These are phyloP conservation scores for Dipodomys merriami DNA, from an alignment of 2,113 vertebrate genomes.

Conservation along the genomic window DNA sequence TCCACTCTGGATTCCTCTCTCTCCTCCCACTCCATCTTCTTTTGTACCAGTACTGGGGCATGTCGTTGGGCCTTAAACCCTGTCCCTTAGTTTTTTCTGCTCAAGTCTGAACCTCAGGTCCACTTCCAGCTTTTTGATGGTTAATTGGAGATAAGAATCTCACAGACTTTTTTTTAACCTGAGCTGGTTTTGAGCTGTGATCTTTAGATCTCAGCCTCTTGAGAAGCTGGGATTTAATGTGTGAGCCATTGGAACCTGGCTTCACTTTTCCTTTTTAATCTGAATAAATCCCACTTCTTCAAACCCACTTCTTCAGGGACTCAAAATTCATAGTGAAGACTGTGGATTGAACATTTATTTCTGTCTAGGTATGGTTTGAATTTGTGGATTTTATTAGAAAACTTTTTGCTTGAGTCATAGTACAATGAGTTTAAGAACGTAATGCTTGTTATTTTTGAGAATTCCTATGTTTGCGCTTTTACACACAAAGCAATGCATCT, in stretches of 20 bases:
- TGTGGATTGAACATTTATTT: background rate
- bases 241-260: too few relatives aligned
- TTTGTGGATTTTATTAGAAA: conserved; percentile 22
- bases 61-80: too few relatives aligned
- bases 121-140: too few relatives aligned
- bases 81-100: too few relatives aligned
- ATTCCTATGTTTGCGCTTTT: background rate
- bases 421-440: background rate
- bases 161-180: too few relatives aligned
- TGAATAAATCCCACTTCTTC: background rate
- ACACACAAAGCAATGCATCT: background rate
- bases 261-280: background rate
- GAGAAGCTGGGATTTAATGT: too few relatives aligned
- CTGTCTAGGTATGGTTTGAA: background rate
- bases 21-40: background rate
- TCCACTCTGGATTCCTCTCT: too few relatives aligned
- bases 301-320: background rate
- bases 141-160: too few relatives aligned
- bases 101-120: too few relatives aligned
- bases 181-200: too few relatives aligned
- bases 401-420: background rate
- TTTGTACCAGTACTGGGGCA: too few relatives aligned
- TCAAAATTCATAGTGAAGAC: background rate
- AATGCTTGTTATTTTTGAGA: conserved; percentile 26
- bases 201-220: too few relatives aligned